These are phyloP conservation scores for Cyrtonyx montezumae DNA, from an alignment of 2,113 vertebrate species.

Conservation along the genomic window DNA sequence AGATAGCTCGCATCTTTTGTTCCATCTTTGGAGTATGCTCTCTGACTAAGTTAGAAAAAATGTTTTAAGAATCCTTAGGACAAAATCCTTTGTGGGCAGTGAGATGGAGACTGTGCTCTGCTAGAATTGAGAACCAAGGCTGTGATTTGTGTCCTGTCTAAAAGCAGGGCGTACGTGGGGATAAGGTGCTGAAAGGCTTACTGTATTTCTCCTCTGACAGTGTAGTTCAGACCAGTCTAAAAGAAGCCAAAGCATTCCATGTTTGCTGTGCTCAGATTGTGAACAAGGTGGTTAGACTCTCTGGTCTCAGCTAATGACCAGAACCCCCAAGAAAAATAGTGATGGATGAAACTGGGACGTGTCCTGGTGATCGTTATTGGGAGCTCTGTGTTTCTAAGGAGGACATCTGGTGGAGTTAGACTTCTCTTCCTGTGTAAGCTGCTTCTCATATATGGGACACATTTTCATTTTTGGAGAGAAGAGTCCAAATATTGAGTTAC, in stretches of 20 bases:
- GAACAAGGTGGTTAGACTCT: not conserved
- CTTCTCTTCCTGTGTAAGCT: not conserved
- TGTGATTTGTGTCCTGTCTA: not conserved
- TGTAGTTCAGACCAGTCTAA: not conserved
- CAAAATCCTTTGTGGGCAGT: not conserved
- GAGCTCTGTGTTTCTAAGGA: not conserved
- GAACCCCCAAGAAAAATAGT: not conserved
- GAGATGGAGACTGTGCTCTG: not conserved
- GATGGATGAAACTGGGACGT: not conserved
- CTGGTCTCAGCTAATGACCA: not conserved
- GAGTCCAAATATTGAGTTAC: not conserved
- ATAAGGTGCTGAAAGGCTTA: not conserved
- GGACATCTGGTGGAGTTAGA: not conserved
- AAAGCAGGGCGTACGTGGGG: not conserved
- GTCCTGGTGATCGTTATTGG: not conserved
- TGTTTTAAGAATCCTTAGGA: not conserved
- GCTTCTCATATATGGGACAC: not conserved
- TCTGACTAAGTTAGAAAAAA: not conserved
- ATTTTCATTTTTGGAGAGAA: not conserved
- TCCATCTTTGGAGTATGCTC: not conserved
- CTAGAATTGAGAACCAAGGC: not conserved
- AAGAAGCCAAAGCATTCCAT: not conserved
- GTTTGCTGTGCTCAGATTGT: not conserved
- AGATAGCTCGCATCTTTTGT: not conserved
- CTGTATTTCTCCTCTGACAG: not conserved